phyloP scores from a whole-genome alignment of 2,113 vertebrate genomes.

The Lophotis ruficrista region DNA sequence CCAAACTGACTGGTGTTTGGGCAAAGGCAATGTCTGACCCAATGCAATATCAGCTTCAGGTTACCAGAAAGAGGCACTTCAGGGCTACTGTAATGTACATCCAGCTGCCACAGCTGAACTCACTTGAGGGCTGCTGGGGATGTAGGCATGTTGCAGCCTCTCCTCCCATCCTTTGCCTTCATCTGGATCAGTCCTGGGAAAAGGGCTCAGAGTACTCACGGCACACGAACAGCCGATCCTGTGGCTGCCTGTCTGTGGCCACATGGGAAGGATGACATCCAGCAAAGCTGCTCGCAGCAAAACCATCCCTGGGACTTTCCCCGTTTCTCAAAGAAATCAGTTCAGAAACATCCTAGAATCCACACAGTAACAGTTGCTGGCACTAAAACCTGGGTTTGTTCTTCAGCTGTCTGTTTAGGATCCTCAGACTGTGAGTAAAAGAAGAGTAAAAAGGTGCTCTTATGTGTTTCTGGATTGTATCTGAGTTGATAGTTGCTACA shows the following conservation, averaged over 20 bases:
- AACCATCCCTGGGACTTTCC: background rate
- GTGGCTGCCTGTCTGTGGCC: background rate
- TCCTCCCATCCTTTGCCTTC: background rate
- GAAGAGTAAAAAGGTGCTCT: background rate
- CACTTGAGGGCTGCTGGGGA: background rate
- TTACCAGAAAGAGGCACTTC: background rate
- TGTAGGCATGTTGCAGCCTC: background rate
- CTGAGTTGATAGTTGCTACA: background rate
- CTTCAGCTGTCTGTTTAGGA: background rate
- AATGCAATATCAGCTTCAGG: background rate
- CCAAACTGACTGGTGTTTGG: background rate
- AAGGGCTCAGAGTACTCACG: background rate
- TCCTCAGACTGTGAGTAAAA: background rate
- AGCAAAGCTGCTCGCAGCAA: background rate
- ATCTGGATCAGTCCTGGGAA: background rate
- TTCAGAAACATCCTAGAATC: background rate
- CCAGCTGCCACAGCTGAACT: background rate
- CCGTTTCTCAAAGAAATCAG: background rate
- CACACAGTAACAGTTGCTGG: background rate
- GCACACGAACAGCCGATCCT: background rate
- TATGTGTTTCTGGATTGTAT: background rate
- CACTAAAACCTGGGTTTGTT: background rate
- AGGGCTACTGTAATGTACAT: background rate
- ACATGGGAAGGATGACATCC: accelerated
- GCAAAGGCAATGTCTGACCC: background rate